Evolutionary conservation across 2,888 invertebrate species (phyloP), one percentile per base, ranked within the genome.

Genomic region (Eupithecia subumbrata): DNA sequence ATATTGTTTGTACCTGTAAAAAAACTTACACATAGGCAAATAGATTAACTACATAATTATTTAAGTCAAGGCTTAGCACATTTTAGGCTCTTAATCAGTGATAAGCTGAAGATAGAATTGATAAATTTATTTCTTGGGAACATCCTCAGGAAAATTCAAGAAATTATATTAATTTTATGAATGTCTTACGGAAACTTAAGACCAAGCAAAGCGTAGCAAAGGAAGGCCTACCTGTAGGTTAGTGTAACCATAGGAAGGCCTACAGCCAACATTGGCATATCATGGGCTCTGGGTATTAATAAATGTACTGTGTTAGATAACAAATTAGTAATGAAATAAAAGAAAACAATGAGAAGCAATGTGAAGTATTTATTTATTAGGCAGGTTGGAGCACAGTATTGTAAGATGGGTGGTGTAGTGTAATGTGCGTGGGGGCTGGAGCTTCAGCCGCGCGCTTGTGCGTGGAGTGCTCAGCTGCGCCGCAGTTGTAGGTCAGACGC

Each of bases 61-160:
- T 18, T 5, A 48, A 48, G 48, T 48, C 48, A 48, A 48, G n/a
- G 48, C 18, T 63, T 1, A 30, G 30, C 25, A 30, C 63, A 60
- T n/a, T n/a, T 40, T 63, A 56, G 14, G 22, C n/a, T 56, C 22
- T 0, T 56, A 18, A 56, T 56, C 56, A 56, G 22, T 56, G 22
- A 56, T 56, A 56, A 56, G 22, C 56, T 56, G 56, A 56, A 56
- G 56, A 56, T n/a, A 56, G 52, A n/a, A 48, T 48, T 48, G 48
- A 48, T 48, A 14, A 43, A 43, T 45, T 45, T 45, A 5, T 45
- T 45, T 45, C 16, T 45, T 45, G 45, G 43, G 45, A 45, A 45
- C 16, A 16, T 45, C 45, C 16, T 16, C 16, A 16, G 5, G 5
- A 14, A 16, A 16, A 16, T 45, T 45, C 14, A 14, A 43, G 3